Evolutionary conservation across 2,113 vertebrate genomes (phyloP).

Genomic region (Drymodes brunneopygia): DNA sequence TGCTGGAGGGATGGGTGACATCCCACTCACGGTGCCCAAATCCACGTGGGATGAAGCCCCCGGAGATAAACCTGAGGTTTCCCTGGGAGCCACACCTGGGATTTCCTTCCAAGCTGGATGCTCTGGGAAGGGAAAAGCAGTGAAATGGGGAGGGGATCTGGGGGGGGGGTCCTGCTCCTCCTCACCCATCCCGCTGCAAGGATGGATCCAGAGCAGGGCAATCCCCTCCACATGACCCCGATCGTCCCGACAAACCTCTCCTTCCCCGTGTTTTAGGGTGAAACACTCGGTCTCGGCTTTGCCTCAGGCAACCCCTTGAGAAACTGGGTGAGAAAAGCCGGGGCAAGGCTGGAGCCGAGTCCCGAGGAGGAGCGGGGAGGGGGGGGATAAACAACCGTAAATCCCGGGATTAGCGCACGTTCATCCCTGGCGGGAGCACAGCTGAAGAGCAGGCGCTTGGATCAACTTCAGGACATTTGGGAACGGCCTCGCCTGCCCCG

Average conservation of each 20-base stretch:
- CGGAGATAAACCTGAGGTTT: not conserved
- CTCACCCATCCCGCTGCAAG: not conserved
- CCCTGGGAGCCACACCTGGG: rapidly evolving
- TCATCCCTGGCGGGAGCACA: not conserved
- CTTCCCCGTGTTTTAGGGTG: not conserved
- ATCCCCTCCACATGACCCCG: rapidly evolving
- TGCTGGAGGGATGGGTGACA: not conserved
- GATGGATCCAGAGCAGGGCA: rapidly evolving
- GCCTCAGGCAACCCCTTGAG: not conserved
- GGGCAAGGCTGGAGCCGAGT: not conserved
- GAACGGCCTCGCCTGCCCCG: not conserved
- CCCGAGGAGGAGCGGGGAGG: not conserved
- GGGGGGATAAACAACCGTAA: not conserved
- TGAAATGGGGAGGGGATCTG: not conserved
- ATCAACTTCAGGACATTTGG: not conserved
- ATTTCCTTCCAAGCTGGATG: not conserved
- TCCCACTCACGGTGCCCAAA: rapidly evolving
- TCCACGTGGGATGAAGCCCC: rapidly evolving
- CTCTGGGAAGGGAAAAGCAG: not conserved
- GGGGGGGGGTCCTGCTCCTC: not conserved
- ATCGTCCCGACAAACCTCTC: not conserved
- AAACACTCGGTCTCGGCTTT: rapidly evolving
- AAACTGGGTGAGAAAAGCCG: not conserved
- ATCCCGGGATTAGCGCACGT: not conserved
- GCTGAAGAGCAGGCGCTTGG: not conserved